phyloP scores from a whole-genome alignment of 23 tunicate species.

The Phallusia fumigata region DNA sequence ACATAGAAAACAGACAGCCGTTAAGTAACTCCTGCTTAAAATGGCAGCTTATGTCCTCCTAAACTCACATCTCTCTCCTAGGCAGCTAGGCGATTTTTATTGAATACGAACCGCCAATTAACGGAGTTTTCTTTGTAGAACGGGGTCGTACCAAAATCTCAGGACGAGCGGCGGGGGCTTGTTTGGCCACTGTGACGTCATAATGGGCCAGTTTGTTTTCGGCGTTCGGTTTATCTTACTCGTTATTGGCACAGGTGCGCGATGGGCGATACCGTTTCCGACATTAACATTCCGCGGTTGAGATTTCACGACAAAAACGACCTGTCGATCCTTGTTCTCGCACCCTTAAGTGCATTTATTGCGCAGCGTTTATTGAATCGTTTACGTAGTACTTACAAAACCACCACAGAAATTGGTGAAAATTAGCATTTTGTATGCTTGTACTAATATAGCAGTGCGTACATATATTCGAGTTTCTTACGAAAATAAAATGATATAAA shows the following conservation, averaged over 20 bases:
- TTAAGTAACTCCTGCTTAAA: not conserved
- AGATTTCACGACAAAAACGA: no score
- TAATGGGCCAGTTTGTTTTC: slow-evolving; percentile 2
- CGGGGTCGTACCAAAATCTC: not conserved
- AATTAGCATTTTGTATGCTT: no score
- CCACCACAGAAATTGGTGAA: no score
- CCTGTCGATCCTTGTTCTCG: no score
- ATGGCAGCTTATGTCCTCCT: not conserved
- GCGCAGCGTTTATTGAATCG: no score
- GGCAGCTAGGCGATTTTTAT: not conserved
- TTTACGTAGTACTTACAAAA: no score
- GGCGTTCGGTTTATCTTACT: not conserved
- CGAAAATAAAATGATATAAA: no score
- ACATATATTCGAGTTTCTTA: no score
- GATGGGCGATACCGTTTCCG: not conserved
- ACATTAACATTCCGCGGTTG: not conserved
- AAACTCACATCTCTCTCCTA: not conserved
- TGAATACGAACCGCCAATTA: not conserved
- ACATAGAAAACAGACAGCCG: not conserved
- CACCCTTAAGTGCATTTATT: no score
- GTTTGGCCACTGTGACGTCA: slow-evolving; percentile 1
- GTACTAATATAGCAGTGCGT: no score
- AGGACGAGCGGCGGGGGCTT: not conserved
- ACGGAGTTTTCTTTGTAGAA: not conserved
- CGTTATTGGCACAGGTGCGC: slow-evolving; percentile 4